These are phyloP conservation scores for Turnix velox DNA, from an alignment of 2,113 vertebrate genomes.

Conservation along the genomic window DNA sequence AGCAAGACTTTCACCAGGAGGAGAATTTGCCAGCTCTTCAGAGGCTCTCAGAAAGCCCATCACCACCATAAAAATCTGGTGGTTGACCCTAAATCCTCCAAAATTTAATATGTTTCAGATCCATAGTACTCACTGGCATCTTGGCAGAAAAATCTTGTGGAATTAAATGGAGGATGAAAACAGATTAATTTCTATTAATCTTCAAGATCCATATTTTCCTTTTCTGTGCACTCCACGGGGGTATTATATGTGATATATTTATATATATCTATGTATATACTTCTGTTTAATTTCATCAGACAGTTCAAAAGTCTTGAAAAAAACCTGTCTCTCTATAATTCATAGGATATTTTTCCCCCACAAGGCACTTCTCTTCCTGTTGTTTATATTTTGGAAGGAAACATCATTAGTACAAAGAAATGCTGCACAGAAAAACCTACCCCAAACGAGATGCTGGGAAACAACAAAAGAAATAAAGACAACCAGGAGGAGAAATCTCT, in stretches of 20 bases:
- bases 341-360: not conserved
- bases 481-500: not conserved
- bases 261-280: too few species aligned
- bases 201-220: not conserved
- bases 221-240: not conserved
- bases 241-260: too few species aligned
- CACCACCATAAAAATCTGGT: not conserved
- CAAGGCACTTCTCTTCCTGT: not conserved
- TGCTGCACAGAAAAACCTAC: not conserved
- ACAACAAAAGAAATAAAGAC: slow-evolving; percentile 6
- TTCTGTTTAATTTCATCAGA: not conserved
- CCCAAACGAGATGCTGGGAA: not conserved
- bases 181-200: not conserved
- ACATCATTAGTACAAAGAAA: not conserved
- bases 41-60: not conserved
- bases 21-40: not conserved
- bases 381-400: not conserved
- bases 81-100: not conserved
- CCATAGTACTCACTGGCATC: not conserved
- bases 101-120: not conserved
- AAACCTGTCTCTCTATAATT: not conserved
- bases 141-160: not conserved
- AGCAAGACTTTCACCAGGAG: not conserved
- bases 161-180: not conserved
- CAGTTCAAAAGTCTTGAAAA: not conserved